Evolutionary conservation across 2,888 invertebrate species (phyloP), one percentile per base, ranked within the genome.

Genomic region (Rugalucina vietnamica): DNA sequence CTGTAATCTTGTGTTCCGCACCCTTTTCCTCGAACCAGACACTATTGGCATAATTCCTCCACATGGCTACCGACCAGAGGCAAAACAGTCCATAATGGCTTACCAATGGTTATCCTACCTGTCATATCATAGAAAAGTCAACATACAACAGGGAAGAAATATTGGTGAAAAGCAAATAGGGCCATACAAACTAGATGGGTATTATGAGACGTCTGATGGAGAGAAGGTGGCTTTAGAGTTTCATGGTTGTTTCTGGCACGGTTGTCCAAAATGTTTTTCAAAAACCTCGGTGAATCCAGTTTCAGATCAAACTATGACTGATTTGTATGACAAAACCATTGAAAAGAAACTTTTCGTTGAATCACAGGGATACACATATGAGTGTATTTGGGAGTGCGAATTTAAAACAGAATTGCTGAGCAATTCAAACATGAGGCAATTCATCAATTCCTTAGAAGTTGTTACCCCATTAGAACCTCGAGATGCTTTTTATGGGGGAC

Each of bases 371-470:
- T 90, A 82, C 49, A 81, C 54, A 0, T 86, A 89, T 27, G 65
- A 79, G 0, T 84, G 72, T 14, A 88, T 81, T 10, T 92, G 91
- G 92, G 91, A 91, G 60, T 88, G 90, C 57, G 86, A 90, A 10
- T 91, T 88, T 34, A 76, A 84, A 1, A 12, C 71, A 18, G 24
- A 88, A 60, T 29, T 90, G 1, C 82, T 88, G 36, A 57, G 39
- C 1, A 65, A 87, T 77, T 27, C 18, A 0, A 60, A 72, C 14
- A 29, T 91, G 77, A 79, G 76, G 36, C 0, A 27, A 18, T 91
- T 80, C 54, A 77, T 89, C 10, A 21, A 82, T 14, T 21, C 37
- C 4, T 36, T 87, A 18, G 71, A 71, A 71, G 5, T 36, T 36
- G 37, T 36, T 36, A 34, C 27, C 10, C 34, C 37, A 24, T 71